Conservation (phyloP, 2,113 vertebrate species). For the Regulus satrapa region DNA sequence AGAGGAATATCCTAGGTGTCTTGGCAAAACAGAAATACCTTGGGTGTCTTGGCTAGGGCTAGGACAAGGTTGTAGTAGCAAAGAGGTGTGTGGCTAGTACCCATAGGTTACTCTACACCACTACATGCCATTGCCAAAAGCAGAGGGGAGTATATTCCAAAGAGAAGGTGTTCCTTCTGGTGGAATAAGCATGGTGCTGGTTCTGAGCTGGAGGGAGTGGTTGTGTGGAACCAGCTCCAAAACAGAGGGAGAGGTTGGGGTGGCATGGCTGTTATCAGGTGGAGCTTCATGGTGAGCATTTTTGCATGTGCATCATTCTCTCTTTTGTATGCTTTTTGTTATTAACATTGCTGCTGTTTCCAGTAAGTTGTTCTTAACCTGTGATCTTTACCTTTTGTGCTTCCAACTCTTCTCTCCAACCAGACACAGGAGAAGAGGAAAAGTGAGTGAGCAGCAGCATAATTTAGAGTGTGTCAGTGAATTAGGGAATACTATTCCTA, state of each 20-base stretch:
- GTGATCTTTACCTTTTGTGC: not conserved
- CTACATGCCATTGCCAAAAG: not conserved
- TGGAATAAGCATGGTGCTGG: rapidly evolving
- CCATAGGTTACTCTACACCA: not conserved
- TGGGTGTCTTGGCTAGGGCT: not conserved
- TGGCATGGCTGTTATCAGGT: not conserved
- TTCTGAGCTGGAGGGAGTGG: not conserved
- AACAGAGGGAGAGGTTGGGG: not conserved
- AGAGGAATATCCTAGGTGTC: not conserved
- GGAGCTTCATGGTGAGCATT: not conserved
- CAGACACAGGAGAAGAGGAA: not conserved
- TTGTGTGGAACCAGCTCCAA: not conserved
- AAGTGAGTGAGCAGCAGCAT: not conserved
- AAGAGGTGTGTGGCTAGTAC: not conserved
- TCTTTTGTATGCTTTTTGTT: not conserved
- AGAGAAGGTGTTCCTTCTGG: not conserved
- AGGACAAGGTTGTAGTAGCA: not conserved
- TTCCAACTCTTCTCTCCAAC: not conserved
- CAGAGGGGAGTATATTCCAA: rapidly evolving
- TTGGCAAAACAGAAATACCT: not conserved
- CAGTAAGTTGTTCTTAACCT: not conserved
- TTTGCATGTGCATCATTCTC: not conserved
- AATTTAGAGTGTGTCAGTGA: not conserved
- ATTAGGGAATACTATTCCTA: not conserved
- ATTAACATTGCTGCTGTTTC: not conserved